Evolutionary conservation across 2,797 vertebrate species (phyloP), one percentile per base, ranked within the genome.

Genomic region (Dipus sagitta): DNA sequence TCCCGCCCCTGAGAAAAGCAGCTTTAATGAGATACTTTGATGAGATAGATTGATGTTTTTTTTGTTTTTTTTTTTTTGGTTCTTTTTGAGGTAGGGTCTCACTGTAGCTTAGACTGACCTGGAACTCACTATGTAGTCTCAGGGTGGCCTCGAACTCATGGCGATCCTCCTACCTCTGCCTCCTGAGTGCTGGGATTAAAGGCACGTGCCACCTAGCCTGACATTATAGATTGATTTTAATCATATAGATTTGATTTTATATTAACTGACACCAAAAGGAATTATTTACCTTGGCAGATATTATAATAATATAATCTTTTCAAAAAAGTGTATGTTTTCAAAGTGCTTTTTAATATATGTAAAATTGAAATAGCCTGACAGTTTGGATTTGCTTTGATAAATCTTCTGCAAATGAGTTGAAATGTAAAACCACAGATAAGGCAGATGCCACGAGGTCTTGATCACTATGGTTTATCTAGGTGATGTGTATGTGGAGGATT

Each of bases 331-430:
- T 11, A 47, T 47, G 9, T 47, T 47, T 47, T 47, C 47, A 47
- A 47, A 10, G 8, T 47, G 11, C 47, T 47, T 47, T 47, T 47
- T 75, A 2, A 68, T 79, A 62, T 23, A 79, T 17, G 15, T 64
- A 54, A 68, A 95, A 86, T 2, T 38, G 17, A 88, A 92, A 79
- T 67, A 4, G 32, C 6, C 47, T 85, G 7, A 18, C 28, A 67
- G 32, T 54, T 65, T 62, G 88, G 9, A 92, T 76, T 84, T 60
- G 6, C 24, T 76, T 88, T 88, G 81, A 83, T 85, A 24, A 78
- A 2, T 42, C 6, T 34, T 78, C 79, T 68, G n/a, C 2, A 89
- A 65, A 91, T 15, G 14, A 5, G 70, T 67, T 62, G 30, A 34
- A 52, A 58, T 32, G 4, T 38, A 17, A 72, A 91, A 52, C 34